These are phyloP conservation scores for Phocides pigmalion DNA, from an alignment of 1,140 invertebrate genomes.

Conservation along the genomic window DNA sequence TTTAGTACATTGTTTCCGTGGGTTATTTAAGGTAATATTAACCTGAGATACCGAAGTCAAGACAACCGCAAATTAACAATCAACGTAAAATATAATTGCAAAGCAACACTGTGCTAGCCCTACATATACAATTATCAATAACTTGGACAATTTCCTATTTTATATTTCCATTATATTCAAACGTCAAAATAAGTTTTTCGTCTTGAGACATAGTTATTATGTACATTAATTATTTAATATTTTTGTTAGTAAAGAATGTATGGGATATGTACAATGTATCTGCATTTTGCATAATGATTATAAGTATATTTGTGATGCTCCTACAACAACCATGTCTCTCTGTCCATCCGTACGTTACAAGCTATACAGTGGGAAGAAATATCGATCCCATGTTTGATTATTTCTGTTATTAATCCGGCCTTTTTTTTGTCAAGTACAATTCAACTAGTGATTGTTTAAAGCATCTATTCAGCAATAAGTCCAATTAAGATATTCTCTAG, in stretches of 20 bases:
- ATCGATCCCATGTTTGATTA: conserved; percentile 3
- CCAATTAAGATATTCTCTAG: neutral
- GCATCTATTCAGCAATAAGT: conserved; percentile 8
- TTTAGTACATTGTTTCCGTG: neutral
- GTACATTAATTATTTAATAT: conserved; percentile 34
- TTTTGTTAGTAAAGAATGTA: conserved; percentile 26
- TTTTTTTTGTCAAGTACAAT: neutral
- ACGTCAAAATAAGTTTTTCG: conserved; percentile 35
- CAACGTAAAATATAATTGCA: neutral
- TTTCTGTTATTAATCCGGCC: conserved; percentile 1
- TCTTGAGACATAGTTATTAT: conserved; percentile 32
- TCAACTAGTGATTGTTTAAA: conserved; percentile 5
- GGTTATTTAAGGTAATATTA: neutral
- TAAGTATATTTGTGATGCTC: conserved; percentile 14
- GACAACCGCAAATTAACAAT: neutral
- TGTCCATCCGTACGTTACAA: conserved; percentile 9
- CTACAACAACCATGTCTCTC: conserved; percentile 1
- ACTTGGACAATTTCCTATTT: conserved; percentile 28
- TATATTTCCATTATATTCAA: conserved; percentile 17
- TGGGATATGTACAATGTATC: conserved; percentile 29
- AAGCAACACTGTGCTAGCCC: conserved; percentile 7
- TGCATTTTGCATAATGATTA: conserved; percentile 18
- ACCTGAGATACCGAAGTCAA: neutral
- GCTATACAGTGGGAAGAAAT: conserved; percentile 3
- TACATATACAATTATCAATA: conserved; percentile 17